Evolutionary conservation across 2,797 vertebrate genomes (phyloP).

Genomic region (Chrosomus eos): DNA sequence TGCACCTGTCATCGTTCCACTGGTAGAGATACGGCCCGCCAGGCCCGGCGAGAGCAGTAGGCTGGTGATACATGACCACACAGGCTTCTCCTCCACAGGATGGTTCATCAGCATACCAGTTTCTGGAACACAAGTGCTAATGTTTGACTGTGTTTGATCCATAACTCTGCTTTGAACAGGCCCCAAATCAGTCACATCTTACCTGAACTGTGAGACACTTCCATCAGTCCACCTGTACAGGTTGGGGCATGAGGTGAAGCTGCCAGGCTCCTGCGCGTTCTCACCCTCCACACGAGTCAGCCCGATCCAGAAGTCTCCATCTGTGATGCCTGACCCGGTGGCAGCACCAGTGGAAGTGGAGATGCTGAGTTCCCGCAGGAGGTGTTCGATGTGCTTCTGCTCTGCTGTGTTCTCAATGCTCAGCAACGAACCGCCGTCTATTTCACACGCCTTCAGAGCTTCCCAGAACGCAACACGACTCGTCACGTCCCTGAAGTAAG

Average conservation of each 20-base stretch:
- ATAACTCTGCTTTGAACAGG: neutral
- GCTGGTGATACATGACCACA: constrained; percentile 98
- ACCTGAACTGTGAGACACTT: constrained; percentile 87
- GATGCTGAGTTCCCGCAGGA: constrained; percentile 86
- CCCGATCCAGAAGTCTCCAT: constrained; percentile 98
- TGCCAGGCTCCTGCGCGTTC: constrained; percentile 67
- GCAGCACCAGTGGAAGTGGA: constrained; percentile 71
- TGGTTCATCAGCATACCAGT: constrained; percentile 96
- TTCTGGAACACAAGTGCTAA: constrained; percentile 73
- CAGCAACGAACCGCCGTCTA: constrained; percentile 85
- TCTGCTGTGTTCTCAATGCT: constrained; percentile 85
- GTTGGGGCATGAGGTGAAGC: constrained; percentile 81
- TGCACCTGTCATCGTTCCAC: constrained; percentile 98
- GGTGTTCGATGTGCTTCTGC: constrained; percentile 87
- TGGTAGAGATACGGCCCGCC: constrained; percentile 93
- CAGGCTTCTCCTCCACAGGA: constrained; percentile 97
- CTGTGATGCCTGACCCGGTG: constrained; percentile 80
- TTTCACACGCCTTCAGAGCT: constrained; percentile 85
- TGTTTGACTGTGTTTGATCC: neutral
- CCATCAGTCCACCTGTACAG: constrained; percentile 93
- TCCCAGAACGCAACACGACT: constrained; percentile 90
- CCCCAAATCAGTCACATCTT: neutral
- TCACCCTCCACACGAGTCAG: constrained; percentile 82
- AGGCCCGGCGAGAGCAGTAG: constrained; percentile 87
- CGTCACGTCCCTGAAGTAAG: constrained; percentile 91